phyloP scores from a whole-genome alignment of 2,113 vertebrate genomes.

The Calyptomena viridis region DNA sequence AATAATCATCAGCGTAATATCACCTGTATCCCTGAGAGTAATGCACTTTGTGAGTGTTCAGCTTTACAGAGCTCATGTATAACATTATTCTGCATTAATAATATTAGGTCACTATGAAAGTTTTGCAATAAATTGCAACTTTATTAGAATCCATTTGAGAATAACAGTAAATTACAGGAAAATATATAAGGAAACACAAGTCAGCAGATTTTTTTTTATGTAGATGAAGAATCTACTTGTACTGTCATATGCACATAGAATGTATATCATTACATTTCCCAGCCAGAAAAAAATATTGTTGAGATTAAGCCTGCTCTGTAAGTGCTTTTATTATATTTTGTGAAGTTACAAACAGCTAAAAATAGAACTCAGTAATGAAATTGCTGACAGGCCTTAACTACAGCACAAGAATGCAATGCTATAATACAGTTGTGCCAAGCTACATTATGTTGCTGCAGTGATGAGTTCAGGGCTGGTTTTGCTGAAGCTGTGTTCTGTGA shows the following conservation, averaged over 20 bases:
- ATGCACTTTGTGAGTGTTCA: neutral
- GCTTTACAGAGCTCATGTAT: neutral
- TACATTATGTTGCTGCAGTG: neutral
- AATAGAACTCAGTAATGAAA: constrained; percentile 38
- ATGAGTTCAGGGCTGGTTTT: constrained; percentile 23
- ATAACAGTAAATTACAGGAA: constrained; percentile 6
- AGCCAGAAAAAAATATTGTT: neutral
- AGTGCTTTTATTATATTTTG: constrained; percentile 28
- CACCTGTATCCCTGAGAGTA: neutral
- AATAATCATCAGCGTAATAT: neutral
- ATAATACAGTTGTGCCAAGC: neutral
- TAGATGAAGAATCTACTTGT: neutral
- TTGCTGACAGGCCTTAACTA: constrained; percentile 39
- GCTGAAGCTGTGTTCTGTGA: constrained; percentile 17
- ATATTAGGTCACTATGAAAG: neutral
- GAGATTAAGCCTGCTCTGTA: neutral
- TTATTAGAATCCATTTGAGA: neutral
- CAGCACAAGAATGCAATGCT: neutral
- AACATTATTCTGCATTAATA: neutral
- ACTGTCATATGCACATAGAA: neutral
- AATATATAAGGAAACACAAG: neutral
- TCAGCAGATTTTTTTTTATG: constrained; percentile 30
- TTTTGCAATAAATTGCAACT: neutral
- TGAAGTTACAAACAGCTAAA: constrained; percentile 7
- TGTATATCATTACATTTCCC: neutral